phyloP scores from a whole-genome alignment of 2,797 vertebrate genomes.

The Argya squamiceps region DNA sequence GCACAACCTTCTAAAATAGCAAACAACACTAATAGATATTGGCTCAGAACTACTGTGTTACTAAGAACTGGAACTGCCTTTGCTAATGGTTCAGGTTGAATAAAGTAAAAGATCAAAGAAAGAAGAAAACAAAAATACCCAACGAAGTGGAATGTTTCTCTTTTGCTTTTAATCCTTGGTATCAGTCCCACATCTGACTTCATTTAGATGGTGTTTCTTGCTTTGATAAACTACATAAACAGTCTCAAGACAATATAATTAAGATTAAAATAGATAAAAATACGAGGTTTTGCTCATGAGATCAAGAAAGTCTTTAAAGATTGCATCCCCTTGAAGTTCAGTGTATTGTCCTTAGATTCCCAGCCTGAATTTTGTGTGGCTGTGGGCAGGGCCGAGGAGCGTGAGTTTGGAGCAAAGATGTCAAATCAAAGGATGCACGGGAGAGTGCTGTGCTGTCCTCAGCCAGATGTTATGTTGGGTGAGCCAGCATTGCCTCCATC shows the following conservation, averaged over 20 bases:
- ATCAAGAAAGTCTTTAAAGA: background rate
- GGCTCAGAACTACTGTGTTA: background rate
- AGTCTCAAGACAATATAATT: background rate
- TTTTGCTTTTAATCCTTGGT: background rate
- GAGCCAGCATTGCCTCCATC: background rate
- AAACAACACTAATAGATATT: background rate
- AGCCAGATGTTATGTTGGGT: background rate
- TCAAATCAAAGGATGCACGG: background rate
- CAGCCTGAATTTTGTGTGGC: background rate
- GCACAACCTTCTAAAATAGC: background rate
- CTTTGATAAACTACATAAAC: background rate
- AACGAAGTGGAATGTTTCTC: background rate
- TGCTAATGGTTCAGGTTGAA: background rate
- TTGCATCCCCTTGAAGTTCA: background rate
- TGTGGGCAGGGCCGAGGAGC: background rate
- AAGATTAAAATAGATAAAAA: background rate
- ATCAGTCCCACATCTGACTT: background rate
- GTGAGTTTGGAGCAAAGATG: background rate
- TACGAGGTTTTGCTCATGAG: background rate
- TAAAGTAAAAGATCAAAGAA: conserved; percentile 28
- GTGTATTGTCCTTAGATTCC: background rate
- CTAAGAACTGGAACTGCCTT: background rate
- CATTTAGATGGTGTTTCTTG: background rate
- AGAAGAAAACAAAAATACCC: background rate
- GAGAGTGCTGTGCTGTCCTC: background rate